Evolutionary conservation across 1,140 invertebrate species (phyloP).

Genomic region (Latrodectus geometricus): DNA sequence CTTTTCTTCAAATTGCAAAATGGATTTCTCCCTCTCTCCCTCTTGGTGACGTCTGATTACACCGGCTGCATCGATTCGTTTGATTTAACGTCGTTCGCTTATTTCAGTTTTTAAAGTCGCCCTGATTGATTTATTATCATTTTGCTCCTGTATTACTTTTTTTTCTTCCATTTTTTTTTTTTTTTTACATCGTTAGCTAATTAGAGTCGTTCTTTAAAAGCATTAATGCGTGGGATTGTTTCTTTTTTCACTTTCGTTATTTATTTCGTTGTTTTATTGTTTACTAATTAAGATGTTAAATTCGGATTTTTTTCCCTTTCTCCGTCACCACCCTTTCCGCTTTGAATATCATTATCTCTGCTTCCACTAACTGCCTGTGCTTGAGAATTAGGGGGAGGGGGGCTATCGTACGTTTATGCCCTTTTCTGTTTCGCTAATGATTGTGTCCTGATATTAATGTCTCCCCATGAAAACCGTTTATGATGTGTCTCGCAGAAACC

Average conservation of each 20-base stretch:
- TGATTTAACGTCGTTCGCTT: no score
- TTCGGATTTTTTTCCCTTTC: neutral
- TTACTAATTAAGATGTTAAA: conserved; percentile 1
- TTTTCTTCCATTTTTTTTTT: neutral
- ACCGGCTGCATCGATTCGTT: neutral
- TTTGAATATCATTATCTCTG: neutral
- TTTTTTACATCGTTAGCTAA: neutral
- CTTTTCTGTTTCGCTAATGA: neutral
- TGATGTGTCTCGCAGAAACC: no score
- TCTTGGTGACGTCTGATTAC: neutral
- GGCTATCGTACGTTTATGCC: neutral
- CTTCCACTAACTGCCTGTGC: no score
- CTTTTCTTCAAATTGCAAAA: neutral
- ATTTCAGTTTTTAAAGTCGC: no score
- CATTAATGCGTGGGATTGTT: neutral
- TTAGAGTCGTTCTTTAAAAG: neutral
- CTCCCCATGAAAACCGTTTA: no score
- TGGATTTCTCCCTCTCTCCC: neutral
- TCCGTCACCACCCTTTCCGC: neutral
- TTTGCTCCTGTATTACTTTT: neutral
- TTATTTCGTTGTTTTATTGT: neutral
- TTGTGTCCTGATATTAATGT: no score
- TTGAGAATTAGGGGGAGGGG: no score
- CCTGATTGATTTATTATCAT: neutral
- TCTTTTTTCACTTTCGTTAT: neutral